phyloP scores from a whole-genome alignment of 64 coral and sea anemone genomes.

The Orbicella faveolata region DNA sequence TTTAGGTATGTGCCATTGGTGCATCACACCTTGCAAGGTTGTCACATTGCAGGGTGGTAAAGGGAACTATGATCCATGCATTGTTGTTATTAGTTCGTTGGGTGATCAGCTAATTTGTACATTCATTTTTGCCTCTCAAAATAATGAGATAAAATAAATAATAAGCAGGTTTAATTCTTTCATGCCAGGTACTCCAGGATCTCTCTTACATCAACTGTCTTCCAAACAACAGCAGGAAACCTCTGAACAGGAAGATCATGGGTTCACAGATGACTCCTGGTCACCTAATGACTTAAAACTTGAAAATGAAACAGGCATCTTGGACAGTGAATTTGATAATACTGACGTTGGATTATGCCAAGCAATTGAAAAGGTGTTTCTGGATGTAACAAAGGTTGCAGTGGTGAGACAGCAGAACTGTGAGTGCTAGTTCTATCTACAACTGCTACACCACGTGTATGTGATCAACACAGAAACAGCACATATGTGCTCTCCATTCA shows the following conservation, averaged over 20 bases:
- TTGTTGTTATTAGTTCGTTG: too few relatives aligned
- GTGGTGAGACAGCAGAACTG: conserved; percentile 66
- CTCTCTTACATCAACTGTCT: conserved; percentile 50
- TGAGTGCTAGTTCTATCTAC: neutral
- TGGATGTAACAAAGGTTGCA: conserved; percentile 61
- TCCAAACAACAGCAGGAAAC: conserved; percentile 3
- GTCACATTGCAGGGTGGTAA: neutral
- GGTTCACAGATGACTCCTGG: conserved; percentile 68
- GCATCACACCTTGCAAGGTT: neutral
- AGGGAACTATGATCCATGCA: too few relatives aligned
- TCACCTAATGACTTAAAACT: conserved; percentile 13
- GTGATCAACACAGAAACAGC: too few relatives aligned
- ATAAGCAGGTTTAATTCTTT: neutral
- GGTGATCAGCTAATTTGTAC: too few relatives aligned
- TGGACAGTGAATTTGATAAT: conserved; percentile 45
- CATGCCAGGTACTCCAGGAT: conserved; percentile 53
- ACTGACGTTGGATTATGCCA: conserved; percentile 71
- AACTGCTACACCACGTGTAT: too few relatives aligned
- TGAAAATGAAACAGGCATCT: conserved; percentile 41
- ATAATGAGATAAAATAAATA: too few relatives aligned
- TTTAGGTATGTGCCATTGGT: conserved; percentile 41
- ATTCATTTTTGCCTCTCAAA: too few relatives aligned
- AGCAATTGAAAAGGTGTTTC: conserved; percentile 78
- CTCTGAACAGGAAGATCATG: conserved; percentile 78
- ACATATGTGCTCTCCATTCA: too few relatives aligned